Percentiles rank a stretch among this genome's conserved stretches.
Evolutionary conservation across 53 echinoderm and acorn worm species (phyloP).

Genomic region (Arbacia lixula): DNA sequence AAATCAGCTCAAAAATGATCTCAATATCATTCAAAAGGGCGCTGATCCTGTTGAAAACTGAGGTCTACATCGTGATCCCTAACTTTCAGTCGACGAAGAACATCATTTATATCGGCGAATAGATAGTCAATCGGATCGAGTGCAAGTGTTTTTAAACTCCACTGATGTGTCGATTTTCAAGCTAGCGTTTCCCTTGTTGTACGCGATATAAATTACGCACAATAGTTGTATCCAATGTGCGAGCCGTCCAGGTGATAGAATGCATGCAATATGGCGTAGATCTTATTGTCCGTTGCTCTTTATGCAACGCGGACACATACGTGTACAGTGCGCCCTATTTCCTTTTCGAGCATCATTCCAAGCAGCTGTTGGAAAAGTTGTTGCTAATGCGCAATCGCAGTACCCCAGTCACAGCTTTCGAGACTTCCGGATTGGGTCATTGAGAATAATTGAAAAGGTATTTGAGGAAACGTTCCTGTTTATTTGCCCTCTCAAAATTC

Average conservation of each 20-base stretch:
- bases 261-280: neutral
- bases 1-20: neutral
- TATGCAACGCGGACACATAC: too few species aligned
- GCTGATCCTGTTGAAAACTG: neutral
- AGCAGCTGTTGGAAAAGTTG: slow-evolving; percentile 22
- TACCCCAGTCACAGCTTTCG: slow-evolving; percentile 14
- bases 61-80: slow-evolving; percentile 37
- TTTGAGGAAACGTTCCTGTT: too few species aligned
- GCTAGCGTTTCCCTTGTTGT: slow-evolving; percentile 32
- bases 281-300: neutral
- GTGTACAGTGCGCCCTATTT: neutral
- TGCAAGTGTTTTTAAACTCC: slow-evolving; percentile 36
- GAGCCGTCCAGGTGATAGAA: slow-evolving; percentile 10
- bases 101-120: neutral
- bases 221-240: neutral
- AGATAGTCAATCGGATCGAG: neutral
- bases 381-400: slow-evolving; percentile 47
- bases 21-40: neutral
- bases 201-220: slow-evolving; percentile 46
- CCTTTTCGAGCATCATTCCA: neutral
- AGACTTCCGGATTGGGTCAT: slow-evolving; percentile 53
- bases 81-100: neutral
- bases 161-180: slow-evolving; percentile 15
- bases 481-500: too few species aligned
- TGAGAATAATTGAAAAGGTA: too few species aligned